Evolutionary conservation across 2,113 vertebrate species (phyloP).

Genomic region (Siniperca chuatsi): DNA sequence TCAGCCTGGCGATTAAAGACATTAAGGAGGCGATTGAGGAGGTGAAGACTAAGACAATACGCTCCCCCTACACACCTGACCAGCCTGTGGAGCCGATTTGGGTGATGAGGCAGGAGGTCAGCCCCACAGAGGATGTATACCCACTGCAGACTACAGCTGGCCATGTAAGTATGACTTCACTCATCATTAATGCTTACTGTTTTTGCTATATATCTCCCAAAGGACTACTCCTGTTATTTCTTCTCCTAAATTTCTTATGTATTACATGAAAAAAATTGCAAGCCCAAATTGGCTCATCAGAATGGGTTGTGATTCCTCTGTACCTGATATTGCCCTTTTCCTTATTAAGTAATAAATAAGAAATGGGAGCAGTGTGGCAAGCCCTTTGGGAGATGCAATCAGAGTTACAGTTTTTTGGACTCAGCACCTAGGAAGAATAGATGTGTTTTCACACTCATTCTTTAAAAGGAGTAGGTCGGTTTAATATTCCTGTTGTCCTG

Average conservation of each 20-base stretch:
- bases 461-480: not conserved
- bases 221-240: not conserved
- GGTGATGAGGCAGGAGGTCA: conserved; percentile 97
- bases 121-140: conserved; percentile 89
- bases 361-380: not conserved
- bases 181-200: too few relatives aligned
- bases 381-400: not conserved
- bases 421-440: not conserved
- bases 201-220: not conserved
- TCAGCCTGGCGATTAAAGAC: conserved; percentile 96
- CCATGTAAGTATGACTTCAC: conserved; percentile 84
- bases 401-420: not conserved
- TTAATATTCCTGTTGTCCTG: not conserved
- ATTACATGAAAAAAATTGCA: not conserved
- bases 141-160: conserved; percentile 84
- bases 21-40: conserved; percentile 98
- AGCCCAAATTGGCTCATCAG: not conserved
- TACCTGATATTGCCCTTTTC: not conserved
- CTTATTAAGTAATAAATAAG: not conserved
- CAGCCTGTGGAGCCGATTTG: conserved; percentile 94
- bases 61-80: conserved; percentile 95
- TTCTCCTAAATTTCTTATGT: not conserved
- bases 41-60: conserved; percentile 94
- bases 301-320: not conserved
- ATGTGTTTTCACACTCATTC: not conserved